Evolutionary conservation across 2,113 vertebrate species (phyloP).

Genomic region (Hiodon tergisus): DNA sequence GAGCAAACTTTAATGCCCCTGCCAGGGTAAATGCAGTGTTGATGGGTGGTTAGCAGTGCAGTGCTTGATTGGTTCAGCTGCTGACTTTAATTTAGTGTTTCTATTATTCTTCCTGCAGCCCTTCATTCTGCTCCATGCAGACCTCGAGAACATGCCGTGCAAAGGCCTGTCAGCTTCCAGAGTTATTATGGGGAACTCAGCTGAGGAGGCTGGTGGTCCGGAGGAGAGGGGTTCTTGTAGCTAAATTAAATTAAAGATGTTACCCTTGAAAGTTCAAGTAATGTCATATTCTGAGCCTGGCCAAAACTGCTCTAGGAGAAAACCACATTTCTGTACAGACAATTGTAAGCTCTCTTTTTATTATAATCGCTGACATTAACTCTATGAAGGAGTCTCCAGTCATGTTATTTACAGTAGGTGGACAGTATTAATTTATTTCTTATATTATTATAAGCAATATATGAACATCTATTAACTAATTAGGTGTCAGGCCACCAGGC

Average conservation of each 20-base stretch:
- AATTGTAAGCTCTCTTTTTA: background rate
- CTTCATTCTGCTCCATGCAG: background rate
- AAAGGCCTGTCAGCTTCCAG: background rate
- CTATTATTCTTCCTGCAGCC: constrained; percentile 6
- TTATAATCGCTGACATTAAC: background rate
- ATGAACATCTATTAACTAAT: too few relatives aligned
- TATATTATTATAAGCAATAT: too few relatives aligned
- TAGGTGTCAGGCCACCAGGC: too few relatives aligned
- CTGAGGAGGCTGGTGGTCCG: background rate
- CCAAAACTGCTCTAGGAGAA: background rate
- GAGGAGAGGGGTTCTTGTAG: background rate
- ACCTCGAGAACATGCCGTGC: background rate
- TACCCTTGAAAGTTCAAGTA: background rate
- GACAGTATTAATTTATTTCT: too few relatives aligned
- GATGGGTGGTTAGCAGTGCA: background rate
- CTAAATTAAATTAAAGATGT: constrained; percentile 1
- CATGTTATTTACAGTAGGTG: too few relatives aligned
- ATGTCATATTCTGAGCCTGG: background rate
- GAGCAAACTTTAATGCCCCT: too few relatives aligned
- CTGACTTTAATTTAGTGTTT: constrained; percentile 17
- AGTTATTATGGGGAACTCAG: background rate
- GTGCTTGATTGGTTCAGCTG: constrained; percentile 1
- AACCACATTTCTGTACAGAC: background rate
- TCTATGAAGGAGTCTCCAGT: too few relatives aligned
- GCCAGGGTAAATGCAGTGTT: too few relatives aligned